Evolutionary conservation across 2,113 vertebrate species (phyloP).

Genomic region (Crotalus viridis): DNA sequence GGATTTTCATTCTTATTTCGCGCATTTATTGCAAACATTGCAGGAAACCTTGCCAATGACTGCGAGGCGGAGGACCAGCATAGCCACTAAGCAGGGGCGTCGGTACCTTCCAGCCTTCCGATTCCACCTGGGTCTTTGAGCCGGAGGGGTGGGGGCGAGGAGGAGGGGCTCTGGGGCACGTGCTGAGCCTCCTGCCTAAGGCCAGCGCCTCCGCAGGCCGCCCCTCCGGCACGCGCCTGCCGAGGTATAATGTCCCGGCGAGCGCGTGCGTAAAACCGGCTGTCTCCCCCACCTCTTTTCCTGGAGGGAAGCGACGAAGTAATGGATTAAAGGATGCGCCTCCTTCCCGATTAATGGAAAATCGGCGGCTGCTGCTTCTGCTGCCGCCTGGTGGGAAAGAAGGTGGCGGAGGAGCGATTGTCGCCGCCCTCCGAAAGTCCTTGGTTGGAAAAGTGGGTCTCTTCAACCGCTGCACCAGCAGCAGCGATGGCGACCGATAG

Average conservation of each 20-base stretch:
- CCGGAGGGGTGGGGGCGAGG: neutral
- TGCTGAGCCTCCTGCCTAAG: neutral
- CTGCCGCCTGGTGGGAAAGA: slow-evolving; percentile 26
- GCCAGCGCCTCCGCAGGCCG: neutral
- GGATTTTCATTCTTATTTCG: neutral
- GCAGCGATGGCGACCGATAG: slow-evolving; percentile 79
- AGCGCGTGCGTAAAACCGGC: neutral
- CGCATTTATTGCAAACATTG: neutral
- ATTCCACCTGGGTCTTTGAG: neutral
- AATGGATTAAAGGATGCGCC: neutral
- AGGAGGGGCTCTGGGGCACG: neutral
- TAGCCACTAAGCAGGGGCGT: neutral
- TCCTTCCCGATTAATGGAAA: slow-evolving; percentile 5
- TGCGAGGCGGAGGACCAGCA: neutral
- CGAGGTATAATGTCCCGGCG: neutral
- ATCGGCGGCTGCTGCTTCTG: slow-evolving; percentile 1
- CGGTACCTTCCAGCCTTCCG: neutral
- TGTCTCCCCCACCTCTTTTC: neutral
- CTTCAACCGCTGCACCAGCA: neutral
- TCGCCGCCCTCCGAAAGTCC: slow-evolving; percentile 21
- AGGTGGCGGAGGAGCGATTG: slow-evolving; percentile 23
- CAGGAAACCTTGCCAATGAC: neutral
- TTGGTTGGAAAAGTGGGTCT: slow-evolving; percentile 1
- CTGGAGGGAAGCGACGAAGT: neutral
- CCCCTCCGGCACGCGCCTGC: neutral